phyloP scores from a whole-genome alignment of 2,888 invertebrate species.

The Mactromeris polynyma region DNA sequence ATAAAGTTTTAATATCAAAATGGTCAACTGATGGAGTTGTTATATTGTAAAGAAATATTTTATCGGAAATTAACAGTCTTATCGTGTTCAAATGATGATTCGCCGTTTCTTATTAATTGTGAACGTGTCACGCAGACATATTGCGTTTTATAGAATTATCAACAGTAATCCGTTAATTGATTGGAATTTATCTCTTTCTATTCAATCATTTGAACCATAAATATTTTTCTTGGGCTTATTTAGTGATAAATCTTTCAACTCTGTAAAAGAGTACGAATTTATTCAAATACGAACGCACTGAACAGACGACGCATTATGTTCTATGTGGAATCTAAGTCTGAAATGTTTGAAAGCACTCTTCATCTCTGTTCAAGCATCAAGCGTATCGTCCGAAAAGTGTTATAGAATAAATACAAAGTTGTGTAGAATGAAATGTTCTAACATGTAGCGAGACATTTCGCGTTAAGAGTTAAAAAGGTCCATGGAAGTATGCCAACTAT shows the following conservation, averaged over 20 bases:
- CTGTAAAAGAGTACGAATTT: neutral
- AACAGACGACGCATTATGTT: no score
- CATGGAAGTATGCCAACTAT: no score
- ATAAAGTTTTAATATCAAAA: slow-evolving; percentile 24
- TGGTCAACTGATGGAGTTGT: slow-evolving; percentile 20
- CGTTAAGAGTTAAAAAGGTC: no score
- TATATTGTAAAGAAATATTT: neutral
- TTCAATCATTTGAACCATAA: neutral
- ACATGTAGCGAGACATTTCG: no score
- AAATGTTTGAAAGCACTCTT: no score
- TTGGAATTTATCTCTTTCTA: neutral
- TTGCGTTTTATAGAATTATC: slow-evolving; percentile 1
- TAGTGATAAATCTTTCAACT: neutral
- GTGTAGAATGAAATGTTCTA: no score
- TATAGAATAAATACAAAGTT: no score
- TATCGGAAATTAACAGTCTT: slow-evolving; percentile 11
- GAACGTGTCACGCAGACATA: neutral
- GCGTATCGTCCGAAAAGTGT: no score
- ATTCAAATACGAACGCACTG: neutral
- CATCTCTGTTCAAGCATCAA: no score
- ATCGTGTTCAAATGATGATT: neutral
- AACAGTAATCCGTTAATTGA: slow-evolving; percentile 8
- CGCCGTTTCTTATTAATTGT: neutral
- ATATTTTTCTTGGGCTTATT: neutral
- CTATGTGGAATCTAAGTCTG: no score